A percentile compares a stretch with the other conserved stretches of the same genome.
These are phyloP conservation scores for Cromileptes altivelis DNA, from an alignment of 2,113 vertebrate genomes.

Conservation along the genomic window DNA sequence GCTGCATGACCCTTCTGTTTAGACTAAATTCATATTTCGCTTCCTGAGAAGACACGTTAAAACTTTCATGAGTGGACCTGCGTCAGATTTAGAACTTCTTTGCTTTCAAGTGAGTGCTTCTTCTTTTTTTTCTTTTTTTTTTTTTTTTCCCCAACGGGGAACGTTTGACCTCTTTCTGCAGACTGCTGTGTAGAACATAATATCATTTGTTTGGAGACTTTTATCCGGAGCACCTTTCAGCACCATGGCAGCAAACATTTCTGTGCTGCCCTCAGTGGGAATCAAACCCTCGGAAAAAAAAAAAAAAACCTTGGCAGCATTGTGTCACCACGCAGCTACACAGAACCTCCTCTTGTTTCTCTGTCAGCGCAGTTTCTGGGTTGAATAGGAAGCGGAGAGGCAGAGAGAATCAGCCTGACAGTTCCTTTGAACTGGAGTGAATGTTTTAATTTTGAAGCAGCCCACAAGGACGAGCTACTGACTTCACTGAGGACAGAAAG, in stretches of 20 bases:
- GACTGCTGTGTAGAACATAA: slow-evolving; percentile 42
- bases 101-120: slow-evolving; percentile 18
- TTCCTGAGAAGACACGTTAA: slow-evolving; percentile 30
- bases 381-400: slow-evolving; percentile 40
- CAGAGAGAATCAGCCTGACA: slow-evolving; percentile 65
- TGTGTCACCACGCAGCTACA: slow-evolving; percentile 43
- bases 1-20: slow-evolving; percentile 18
- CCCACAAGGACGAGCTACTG: slow-evolving; percentile 24
- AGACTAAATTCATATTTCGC: slow-evolving; percentile 44
- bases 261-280: slow-evolving; percentile 36
- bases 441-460: slow-evolving; percentile 62
- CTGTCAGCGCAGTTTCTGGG: slow-evolving; percentile 23
- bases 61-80: slow-evolving; percentile 36
- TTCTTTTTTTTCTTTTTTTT: not conserved
- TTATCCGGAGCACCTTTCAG: slow-evolving; percentile 29
- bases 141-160: slow-evolving; percentile 1
- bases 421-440: slow-evolving; percentile 50
- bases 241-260: slow-evolving; percentile 42
- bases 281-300: slow-evolving; percentile 6
- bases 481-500: not conserved
- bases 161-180: slow-evolving; percentile 68
- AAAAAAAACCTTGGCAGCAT: slow-evolving; percentile 26
- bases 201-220: slow-evolving; percentile 61
- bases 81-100: slow-evolving; percentile 31
- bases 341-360: slow-evolving; percentile 44